Evolutionary conservation across 2,888 invertebrate genomes (phyloP), one percentile per base, ranked within the genome.

Genomic region (Drosophila neonasuta): DNA sequence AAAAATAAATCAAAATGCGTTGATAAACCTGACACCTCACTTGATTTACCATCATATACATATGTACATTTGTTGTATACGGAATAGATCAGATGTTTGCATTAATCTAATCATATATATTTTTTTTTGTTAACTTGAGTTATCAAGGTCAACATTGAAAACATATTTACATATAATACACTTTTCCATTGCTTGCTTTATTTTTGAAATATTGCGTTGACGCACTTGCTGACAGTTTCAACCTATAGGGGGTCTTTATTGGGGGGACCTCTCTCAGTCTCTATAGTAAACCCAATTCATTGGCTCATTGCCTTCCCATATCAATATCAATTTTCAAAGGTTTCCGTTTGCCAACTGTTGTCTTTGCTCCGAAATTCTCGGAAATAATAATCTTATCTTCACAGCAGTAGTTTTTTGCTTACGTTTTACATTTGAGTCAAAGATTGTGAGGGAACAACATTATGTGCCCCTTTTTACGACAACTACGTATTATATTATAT

Each of bases 91-190:
- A 50, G 50, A 58, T 50, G 45, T 63, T 42, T 41, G 15, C 50
- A 52, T 45, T 63, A 54, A 45, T 65, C 68, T 68, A 81, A 87
- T 87, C 85, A 71, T 36, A 24, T 24, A 24, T 24, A 5, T 66
- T 55, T 50, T 60, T 20, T 20, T 20, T 20, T 20, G 20, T 20
- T 15, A 57, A 48, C 48, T 60, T 54, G 7, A 17, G 49, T 7
- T 48, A 50, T 67, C 66, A 87, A 79, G 82, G 86, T 79, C 56
- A 85, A 62, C 4, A 13, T 11, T 42, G 52, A 2, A 9, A 17
- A 45, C 17, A 68, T 36, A 44, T 65, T 42, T 76, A 52, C 65
- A 67, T 54, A 60, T 4, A 45, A 41, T 20, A 49, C 41, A 32
- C 24, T 44, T 17, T 36, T 15, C 6, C 32, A 3, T 61, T 61